Evolutionary conservation across 2,113 vertebrate genomes (phyloP), one percentile per base, ranked within the genome.

Genomic region (Toxotes jaculatrix): DNA sequence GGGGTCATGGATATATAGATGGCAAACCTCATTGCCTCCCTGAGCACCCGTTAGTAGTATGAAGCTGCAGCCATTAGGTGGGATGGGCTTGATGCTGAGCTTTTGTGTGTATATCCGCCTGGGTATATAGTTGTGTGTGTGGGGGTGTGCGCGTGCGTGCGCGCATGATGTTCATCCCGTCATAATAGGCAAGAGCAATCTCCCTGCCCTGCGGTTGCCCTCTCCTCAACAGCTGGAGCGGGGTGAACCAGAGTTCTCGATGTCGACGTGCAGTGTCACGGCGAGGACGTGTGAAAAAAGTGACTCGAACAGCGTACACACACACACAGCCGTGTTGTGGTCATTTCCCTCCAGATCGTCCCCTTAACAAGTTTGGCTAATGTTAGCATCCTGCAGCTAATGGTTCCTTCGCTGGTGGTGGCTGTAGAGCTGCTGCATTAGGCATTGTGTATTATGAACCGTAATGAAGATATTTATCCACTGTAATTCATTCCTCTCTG

Each of bases 1-100:
- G 80, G 88, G 95, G 95, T 94, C 95, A 95, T 64, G 85, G 93
- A 93, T 92, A 90, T 92, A 94, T 94, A 87, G 90, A 93, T 91
- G 89, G 92, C 88, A 93, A 94, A 94, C 88, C 90, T 95, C 91
- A 94, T 94, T 91, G 93, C 88, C 86, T 93, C 92, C 89, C 92
- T 86, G 87, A 93, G 92, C 90, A 65, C 90, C 91, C 84, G 89
- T 93, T 93, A 95, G 92, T 84, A 62, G 82, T 92, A 88, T 92
- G 91, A 87, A 83, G 83, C 86, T 82, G 81, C 53, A 66, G 91
- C 89, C 90, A 90, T 94, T 92, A 93, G 90, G 76, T 91, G 85
- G 93, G 93, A 92, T 88, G 91, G 89, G 89, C 87, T 75, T 75
- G 88, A 89, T 9, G 79, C 77, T 70, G 67, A 78, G 85, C 82